Conservation (phyloP, 1,140 invertebrate genomes). For the Zaprionus ghesquierei region DNA sequence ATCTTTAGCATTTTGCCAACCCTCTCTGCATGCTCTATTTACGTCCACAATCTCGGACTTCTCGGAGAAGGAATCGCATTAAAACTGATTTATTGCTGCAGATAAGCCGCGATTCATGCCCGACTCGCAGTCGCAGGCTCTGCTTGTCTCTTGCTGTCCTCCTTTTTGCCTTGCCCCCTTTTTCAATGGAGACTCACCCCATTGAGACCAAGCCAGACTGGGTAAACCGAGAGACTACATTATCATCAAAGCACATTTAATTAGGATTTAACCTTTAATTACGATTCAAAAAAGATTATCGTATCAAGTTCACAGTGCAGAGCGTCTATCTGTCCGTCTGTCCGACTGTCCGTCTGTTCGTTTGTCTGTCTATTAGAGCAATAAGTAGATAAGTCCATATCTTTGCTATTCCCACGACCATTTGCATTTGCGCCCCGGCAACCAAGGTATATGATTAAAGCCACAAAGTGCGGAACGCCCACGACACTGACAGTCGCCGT, state of each 20-base stretch:
- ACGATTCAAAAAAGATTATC: slow-evolving; percentile 77
- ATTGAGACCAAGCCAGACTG: background rate
- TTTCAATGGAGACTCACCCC: background rate
- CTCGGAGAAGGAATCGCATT: slow-evolving; percentile 45
- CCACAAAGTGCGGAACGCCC: slow-evolving; percentile 11
- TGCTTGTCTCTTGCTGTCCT: background rate
- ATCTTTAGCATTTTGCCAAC: too few species aligned
- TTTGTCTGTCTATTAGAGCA: background rate
- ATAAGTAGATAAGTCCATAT: slow-evolving; percentile 6
- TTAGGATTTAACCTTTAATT: slow-evolving; percentile 78
- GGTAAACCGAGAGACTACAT: background rate
- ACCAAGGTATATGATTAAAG: slow-evolving; percentile 29
- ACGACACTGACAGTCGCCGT: slow-evolving; percentile 1
- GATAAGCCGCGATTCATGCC: slow-evolving; percentile 76
- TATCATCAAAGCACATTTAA: slow-evolving; percentile 56
- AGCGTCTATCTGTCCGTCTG: background rate
- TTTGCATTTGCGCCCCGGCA: slow-evolving; percentile 22
- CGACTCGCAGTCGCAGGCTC: slow-evolving; percentile 31
- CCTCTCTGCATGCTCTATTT: background rate
- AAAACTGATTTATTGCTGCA: slow-evolving; percentile 77
- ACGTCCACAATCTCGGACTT: slow-evolving; percentile 5
- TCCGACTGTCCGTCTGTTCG: too few species aligned
- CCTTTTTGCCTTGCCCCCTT: background rate
- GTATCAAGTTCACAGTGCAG: slow-evolving; percentile 56
- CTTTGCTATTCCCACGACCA: slow-evolving; percentile 13